Percentiles rank a stretch among this genome's conserved stretches.
Evolutionary conservation across 2,888 invertebrate species (phyloP).

Genomic region (Scaptomyza parva): DNA sequence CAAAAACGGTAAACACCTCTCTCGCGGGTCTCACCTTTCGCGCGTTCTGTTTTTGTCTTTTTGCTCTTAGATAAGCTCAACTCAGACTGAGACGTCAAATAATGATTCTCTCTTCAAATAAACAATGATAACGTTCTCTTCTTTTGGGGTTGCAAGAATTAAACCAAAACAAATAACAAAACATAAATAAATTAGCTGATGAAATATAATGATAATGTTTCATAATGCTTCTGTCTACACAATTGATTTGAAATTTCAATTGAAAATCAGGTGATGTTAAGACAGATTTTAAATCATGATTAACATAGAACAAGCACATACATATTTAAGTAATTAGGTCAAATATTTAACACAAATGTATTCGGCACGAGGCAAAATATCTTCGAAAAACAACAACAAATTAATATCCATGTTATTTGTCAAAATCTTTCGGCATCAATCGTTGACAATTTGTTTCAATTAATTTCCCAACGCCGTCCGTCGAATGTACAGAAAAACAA

Average conservation of each 20-base stretch:
- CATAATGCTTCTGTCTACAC: slow-evolving; percentile 2
- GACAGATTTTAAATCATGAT: slow-evolving; percentile 17
- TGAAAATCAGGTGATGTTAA: slow-evolving; percentile 36
- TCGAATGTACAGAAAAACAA: slow-evolving; percentile 17
- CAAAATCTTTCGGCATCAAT: slow-evolving; percentile 29
- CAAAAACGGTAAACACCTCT: slow-evolving; percentile 4
- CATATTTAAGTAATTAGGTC: neutral
- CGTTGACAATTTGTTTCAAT: slow-evolving; percentile 43
- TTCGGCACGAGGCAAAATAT: neutral
- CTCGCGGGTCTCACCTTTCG: no score
- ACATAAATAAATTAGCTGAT: no score
- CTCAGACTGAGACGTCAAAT: slow-evolving; percentile 1
- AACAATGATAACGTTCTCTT: slow-evolving; percentile 7
- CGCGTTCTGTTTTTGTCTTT: no score
- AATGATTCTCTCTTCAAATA: slow-evolving; percentile 7
- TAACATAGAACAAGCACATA: neutral
- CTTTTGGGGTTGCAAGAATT: neutral
- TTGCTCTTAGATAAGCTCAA: slow-evolving; percentile 36
- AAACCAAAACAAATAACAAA: neutral
- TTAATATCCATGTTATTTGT: slow-evolving; percentile 8
- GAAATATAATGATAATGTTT: slow-evolving; percentile 39
- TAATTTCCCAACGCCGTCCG: slow-evolving; percentile 25
- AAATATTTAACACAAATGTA: no score
- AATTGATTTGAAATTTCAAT: slow-evolving; percentile 6
- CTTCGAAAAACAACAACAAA: neutral